Percentiles rank a stretch among this genome's conserved stretches.
phyloP scores from a whole-genome alignment of 2,888 invertebrate species.

The Melipona beecheii region DNA sequence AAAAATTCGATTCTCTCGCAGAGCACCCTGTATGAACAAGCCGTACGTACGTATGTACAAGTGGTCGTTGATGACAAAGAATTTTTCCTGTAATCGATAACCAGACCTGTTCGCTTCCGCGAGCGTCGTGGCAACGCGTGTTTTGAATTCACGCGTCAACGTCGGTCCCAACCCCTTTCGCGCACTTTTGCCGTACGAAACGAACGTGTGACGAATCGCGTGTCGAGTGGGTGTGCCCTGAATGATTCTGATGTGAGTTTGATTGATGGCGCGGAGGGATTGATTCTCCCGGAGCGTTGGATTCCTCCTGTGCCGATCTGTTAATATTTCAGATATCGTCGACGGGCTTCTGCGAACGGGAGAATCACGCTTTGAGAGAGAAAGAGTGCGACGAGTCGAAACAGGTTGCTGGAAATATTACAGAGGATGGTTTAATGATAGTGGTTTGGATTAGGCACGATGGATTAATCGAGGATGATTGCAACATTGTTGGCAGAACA shows the following conservation, averaged over 20 bases:
- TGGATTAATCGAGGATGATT: neutral
- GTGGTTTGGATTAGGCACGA: neutral
- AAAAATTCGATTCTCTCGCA: neutral
- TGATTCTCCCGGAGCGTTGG: neutral
- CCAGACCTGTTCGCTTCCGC: constrained; percentile 39
- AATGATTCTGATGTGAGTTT: neutral
- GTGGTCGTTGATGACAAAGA: constrained; percentile 45
- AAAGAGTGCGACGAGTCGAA: neutral
- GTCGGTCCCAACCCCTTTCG: constrained; percentile 26
- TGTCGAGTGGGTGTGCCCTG: neutral
- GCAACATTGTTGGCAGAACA: neutral
- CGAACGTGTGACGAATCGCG: constrained; percentile 13
- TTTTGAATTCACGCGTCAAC: constrained; percentile 35
- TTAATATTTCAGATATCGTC: neutral
- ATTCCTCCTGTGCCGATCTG: neutral
- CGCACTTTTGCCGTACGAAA: neutral
- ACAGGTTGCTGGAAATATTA: neutral
- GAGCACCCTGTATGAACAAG: neutral
- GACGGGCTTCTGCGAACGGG: neutral
- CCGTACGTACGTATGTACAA: neutral
- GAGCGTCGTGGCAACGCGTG: constrained; percentile 56
- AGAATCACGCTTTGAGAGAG: neutral
- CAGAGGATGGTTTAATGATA: neutral
- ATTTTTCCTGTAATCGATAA: constrained; percentile 63
- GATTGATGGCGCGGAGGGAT: constrained; percentile 1